A percentile compares a stretch with the other conserved stretches of the same genome.
These are phyloP conservation scores for Brachylomia viminalis DNA, from an alignment of 2,888 invertebrate genomes.

Conservation along the genomic window DNA sequence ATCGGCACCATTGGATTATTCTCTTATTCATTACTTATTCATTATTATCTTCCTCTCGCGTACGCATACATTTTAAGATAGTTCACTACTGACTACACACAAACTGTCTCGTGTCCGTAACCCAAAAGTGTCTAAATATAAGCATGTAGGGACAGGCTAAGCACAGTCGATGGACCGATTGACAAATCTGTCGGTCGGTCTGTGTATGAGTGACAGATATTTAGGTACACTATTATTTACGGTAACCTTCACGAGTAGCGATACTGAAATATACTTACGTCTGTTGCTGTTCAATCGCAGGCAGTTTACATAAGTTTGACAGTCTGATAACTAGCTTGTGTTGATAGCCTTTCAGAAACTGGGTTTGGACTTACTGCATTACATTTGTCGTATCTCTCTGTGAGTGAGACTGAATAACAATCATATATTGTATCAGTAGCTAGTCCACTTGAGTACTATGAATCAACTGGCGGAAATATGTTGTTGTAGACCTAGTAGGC, in stretches of 20 bases:
- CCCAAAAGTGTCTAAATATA: neutral
- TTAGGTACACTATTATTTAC: conserved; percentile 18
- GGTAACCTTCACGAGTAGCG: neutral
- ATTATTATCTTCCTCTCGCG: neutral
- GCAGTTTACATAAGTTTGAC: neutral
- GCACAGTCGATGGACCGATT: neutral
- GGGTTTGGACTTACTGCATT: neutral
- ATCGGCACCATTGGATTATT: no score
- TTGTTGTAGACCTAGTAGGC: conserved; percentile 53
- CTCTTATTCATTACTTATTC: no score
- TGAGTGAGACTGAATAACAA: conserved; percentile 6
- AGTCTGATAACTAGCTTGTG: neutral
- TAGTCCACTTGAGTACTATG: conserved; percentile 49
- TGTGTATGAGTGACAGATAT: conserved; percentile 17
- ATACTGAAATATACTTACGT: neutral
- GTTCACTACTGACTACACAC: neutral
- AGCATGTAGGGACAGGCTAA: no score
- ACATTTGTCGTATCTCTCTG: neutral
- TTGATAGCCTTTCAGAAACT: neutral
- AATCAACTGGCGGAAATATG: conserved; percentile 56
- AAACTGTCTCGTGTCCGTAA: neutral
- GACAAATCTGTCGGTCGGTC: neutral
- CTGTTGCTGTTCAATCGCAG: neutral
- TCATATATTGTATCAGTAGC: conserved; percentile 35
- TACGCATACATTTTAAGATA: neutral